These are phyloP conservation scores for Sarcophaga peregrina DNA, from an alignment of 1,140 invertebrate species.

Conservation along the genomic window DNA sequence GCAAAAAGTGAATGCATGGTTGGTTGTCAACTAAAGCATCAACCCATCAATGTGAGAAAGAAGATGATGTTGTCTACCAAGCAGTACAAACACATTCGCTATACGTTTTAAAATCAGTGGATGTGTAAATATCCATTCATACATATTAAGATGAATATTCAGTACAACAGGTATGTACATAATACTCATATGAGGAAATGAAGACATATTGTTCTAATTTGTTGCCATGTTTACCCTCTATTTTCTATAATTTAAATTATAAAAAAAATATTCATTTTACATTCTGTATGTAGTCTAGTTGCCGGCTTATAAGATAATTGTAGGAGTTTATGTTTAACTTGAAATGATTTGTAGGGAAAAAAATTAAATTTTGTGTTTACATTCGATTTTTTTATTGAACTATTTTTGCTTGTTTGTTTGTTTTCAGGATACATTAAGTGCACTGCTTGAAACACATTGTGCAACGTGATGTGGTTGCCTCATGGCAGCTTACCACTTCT, in stretches of 20 bases:
- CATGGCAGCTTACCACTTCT: not conserved
- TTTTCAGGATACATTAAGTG: not conserved
- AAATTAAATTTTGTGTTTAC: not conserved
- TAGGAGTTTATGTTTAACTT: too few species aligned
- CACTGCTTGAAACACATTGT: not conserved
- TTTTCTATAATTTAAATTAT: not conserved
- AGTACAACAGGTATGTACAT: too few species aligned
- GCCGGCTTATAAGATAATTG: too few species aligned
- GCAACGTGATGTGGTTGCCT: constrained; percentile 5
- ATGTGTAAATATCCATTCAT: too few species aligned
- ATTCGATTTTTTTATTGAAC: not conserved
- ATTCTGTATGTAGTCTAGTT: too few species aligned
- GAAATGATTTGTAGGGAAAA: too few species aligned
- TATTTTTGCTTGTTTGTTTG: too few species aligned
- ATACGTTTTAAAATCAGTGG: too few species aligned
- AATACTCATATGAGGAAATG: not conserved
- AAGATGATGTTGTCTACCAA: not conserved
- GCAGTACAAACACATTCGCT: not conserved
- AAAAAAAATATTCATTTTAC: not conserved
- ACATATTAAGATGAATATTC: too few species aligned
- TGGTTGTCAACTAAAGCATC: not conserved
- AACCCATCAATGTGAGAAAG: not conserved
- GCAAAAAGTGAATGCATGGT: constrained; percentile 3
- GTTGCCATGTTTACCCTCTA: not conserved
- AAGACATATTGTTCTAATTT: constrained; percentile 8